Evolutionary conservation across 2,797 vertebrate species (phyloP).

Genomic region (Syngnathus rostellatus): DNA sequence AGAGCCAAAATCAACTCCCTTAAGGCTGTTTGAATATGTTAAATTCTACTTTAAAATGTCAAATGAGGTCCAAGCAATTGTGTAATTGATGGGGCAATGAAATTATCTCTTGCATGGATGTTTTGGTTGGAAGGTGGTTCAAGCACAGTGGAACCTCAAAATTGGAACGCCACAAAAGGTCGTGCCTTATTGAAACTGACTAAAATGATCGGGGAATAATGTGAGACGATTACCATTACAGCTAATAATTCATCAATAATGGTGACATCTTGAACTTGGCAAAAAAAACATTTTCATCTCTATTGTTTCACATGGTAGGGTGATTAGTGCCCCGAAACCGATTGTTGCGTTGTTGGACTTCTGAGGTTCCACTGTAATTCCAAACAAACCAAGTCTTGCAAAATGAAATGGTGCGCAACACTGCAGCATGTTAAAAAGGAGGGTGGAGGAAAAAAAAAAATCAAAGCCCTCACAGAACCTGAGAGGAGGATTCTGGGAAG

Average conservation of each 20-base stretch:
- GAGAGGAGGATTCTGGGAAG: slow-evolving; percentile 1
- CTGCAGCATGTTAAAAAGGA: neutral
- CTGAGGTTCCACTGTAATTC: neutral
- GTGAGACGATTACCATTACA: neutral
- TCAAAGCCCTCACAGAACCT: neutral
- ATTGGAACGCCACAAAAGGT: neutral
- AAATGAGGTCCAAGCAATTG: neutral
- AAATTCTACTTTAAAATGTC: neutral
- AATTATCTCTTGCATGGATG: neutral
- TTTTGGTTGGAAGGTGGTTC: neutral
- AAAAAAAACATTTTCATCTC: neutral
- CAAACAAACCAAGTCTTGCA: neutral
- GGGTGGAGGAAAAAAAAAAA: too few species aligned
- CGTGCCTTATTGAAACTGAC: neutral
- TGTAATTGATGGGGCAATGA: neutral
- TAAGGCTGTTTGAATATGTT: neutral
- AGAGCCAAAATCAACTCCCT: neutral
- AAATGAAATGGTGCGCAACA: neutral
- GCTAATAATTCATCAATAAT: neutral
- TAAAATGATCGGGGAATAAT: neutral
- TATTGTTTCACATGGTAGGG: neutral
- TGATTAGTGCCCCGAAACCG: neutral
- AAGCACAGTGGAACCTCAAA: neutral
- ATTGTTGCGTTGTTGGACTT: neutral
- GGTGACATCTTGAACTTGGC: neutral